phyloP scores from a whole-genome alignment of 2,797 vertebrate genomes.

The Hylomyscus alleni region DNA sequence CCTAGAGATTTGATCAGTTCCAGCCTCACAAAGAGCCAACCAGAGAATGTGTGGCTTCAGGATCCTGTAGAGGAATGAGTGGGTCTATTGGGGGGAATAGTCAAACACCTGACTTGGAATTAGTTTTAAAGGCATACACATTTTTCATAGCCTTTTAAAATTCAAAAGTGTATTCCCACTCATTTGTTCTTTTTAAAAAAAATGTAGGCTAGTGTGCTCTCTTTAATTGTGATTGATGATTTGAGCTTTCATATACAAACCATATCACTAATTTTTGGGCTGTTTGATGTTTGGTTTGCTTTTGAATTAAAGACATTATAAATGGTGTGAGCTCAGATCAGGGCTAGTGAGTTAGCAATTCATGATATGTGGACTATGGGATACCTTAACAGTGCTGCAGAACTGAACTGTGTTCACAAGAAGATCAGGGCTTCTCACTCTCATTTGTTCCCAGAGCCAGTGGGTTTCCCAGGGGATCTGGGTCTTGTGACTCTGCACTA shows the following conservation, averaged over 20 bases:
- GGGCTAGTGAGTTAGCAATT: neutral
- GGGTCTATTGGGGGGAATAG: neutral
- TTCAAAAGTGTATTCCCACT: neutral
- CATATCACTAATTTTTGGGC: neutral
- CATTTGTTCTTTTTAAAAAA: neutral
- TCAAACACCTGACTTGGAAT: neutral
- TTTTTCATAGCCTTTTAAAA: neutral
- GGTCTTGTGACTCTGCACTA: neutral
- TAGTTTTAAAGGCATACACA: conserved; percentile 16
- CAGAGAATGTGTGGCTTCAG: neutral
- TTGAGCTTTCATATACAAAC: conserved; percentile 13
- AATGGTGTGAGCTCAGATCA: neutral
- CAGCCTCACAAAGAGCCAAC: neutral
- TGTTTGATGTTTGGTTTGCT: conserved; percentile 13
- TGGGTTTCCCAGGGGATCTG: neutral
- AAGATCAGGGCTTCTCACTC: neutral
- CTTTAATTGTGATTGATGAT: neutral
- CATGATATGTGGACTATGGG: neutral
- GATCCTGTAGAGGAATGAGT: neutral
- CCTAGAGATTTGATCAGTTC: neutral
- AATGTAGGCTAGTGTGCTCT: neutral
- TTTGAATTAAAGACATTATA: neutral
- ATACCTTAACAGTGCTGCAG: neutral
- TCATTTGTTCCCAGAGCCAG: neutral
- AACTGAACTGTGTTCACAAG: neutral